Evolutionary conservation across 2,888 invertebrate genomes (phyloP), one percentile per base, ranked within the genome.

Genomic region (Zaprionus bogoriensis): DNA sequence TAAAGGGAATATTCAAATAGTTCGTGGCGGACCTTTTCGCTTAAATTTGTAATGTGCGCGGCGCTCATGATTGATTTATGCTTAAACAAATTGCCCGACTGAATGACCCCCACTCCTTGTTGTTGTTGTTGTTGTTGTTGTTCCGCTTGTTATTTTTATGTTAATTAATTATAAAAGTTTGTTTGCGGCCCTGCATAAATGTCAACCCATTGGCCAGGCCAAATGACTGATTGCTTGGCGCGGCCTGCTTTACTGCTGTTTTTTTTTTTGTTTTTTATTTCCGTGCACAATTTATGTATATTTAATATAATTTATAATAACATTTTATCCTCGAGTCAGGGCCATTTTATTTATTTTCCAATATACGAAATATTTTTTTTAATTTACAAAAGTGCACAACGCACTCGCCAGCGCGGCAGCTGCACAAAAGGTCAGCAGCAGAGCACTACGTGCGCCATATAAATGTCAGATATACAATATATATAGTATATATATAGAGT

Each of bases 121-220:
- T 36, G 32, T 14, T 36, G 7, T 17, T 17, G 28, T 5, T 30
- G 32, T 1, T 32, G 14, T 3, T 32, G 14, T 1, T 36, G 14
- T 9, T 17, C 14, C 12, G 44, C 30, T 55, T 76, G 65, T 69
- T 68, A 60, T 57, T 81, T 70, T 62, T 62, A 74, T 80, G 76
- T 84, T 80, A 80, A 85, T 80, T 80, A 80, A 80, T 80, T 80
- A 85, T 78, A 82, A 78, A 80, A 80, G 69, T 82, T 81, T 84
- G 65, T 76, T 74, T 74, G 32, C 50, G 50, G 55, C 41, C 36
- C 65, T 67, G 68, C 71, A 68, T 66, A 72, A 75, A 67, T 81
- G 82, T 84, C 80, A 80, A 66, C 55, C 67, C 74, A 57, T 60
- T 61, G 64, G 64, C 60, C 28, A 28, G 28, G 28, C 32, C 51